Conservation (phyloP, 2,113 vertebrate genomes). For the Albula glossodonta region DNA sequence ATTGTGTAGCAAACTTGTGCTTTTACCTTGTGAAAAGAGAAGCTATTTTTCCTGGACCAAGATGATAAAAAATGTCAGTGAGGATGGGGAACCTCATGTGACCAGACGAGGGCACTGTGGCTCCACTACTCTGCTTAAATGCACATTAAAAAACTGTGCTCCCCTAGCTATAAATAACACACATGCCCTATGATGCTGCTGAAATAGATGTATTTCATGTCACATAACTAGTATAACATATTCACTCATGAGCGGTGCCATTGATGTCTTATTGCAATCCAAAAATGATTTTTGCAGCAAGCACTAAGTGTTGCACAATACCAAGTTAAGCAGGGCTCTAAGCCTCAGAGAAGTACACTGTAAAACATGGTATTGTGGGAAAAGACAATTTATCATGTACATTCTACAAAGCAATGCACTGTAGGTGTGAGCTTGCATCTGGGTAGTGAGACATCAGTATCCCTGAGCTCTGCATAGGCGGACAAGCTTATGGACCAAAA, state of each 20-base stretch:
- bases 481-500: background rate
- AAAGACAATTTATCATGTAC: background rate
- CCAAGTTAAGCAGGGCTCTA: background rate
- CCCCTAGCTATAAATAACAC: constrained; percentile 17
- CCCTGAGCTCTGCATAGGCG: background rate
- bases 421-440: background rate
- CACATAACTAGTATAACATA: constrained; percentile 10
- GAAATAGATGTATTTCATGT: constrained; percentile 16
- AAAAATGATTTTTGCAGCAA: constrained; percentile 5
- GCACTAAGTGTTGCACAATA: background rate
- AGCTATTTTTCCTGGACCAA: background rate
- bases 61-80: background rate
- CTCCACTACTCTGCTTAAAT: background rate
- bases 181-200: background rate
- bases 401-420: background rate
- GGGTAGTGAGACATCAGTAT: background rate
- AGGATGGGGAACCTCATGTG: background rate
- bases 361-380: background rate
- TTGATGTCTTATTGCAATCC: background rate
- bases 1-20: background rate
- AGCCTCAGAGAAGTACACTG: background rate
- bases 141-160: background rate
- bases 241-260: background rate
- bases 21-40: background rate
- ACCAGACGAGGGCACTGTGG: constrained; percentile 18